Conservation (phyloP, 1,140 invertebrate species). For the Steinernema feltiae region DNA sequence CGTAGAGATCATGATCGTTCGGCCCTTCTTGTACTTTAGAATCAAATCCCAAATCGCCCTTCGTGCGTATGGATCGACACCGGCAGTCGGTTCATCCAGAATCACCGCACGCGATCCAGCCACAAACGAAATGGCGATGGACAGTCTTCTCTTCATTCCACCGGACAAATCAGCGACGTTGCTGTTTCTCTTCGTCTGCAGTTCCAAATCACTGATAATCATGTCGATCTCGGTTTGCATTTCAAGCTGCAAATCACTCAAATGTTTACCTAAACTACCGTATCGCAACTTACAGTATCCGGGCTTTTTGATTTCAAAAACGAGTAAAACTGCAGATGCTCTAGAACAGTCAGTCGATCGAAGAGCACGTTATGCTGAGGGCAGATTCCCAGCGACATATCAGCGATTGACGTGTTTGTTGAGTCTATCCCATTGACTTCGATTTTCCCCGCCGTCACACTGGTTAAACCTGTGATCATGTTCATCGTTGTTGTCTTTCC, state of each 20-base stretch:
- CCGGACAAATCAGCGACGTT: conserved; percentile 65
- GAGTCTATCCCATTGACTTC: conserved; percentile 65
- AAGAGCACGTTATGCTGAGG: conserved; percentile 69
- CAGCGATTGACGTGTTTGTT: conserved; percentile 62
- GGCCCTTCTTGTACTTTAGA: conserved; percentile 63
- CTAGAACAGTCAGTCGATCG: conserved; percentile 62
- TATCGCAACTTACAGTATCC: conserved; percentile 60
- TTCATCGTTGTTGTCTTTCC: conserved; percentile 56
- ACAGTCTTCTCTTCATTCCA: conserved; percentile 78
- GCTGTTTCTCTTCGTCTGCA: conserved; percentile 63
- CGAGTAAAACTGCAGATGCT: conserved; percentile 62
- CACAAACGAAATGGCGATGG: conserved; percentile 71
- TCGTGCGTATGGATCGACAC: conserved; percentile 86
- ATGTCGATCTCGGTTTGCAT: conserved; percentile 53
- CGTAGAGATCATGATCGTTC: conserved; percentile 61
- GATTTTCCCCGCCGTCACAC: conserved; percentile 64
- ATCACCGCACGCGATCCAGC: conserved; percentile 66
- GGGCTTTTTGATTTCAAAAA: conserved; percentile 59
- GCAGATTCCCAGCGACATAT: conserved; percentile 65
- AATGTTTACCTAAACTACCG: conserved; percentile 17
- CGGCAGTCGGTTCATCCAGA: conserved; percentile 86
- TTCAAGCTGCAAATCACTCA: background rate
- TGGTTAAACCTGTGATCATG: conserved; percentile 68
- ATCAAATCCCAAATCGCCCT: conserved; percentile 62
- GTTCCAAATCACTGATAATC: conserved; percentile 61